Percentiles rank a stretch among this genome's conserved stretches.
Evolutionary conservation across 2,888 invertebrate species (phyloP).

Genomic region (Orchesella flavescens): DNA sequence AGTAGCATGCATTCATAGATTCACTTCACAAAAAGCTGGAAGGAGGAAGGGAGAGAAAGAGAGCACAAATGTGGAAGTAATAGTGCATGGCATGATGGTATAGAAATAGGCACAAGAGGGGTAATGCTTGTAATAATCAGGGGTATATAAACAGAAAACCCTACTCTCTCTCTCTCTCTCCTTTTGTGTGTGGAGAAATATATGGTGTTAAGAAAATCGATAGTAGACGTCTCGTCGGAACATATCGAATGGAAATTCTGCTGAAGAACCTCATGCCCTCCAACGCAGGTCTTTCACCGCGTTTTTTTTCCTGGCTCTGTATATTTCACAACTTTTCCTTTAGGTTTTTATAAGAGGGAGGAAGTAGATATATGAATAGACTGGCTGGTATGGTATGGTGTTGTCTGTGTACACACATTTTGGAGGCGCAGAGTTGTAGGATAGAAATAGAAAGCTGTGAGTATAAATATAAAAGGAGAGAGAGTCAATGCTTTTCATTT

Average conservation of each 20-base stretch:
- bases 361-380: background rate
- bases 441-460: too few species aligned
- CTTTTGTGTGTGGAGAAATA: constrained; percentile 23
- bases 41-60: constrained; percentile 16
- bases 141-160: too few species aligned
- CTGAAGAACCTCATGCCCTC: constrained; percentile 44
- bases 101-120: too few species aligned
- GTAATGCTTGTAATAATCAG: too few species aligned
- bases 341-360: background rate
- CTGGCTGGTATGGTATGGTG: background rate
- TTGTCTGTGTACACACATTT: background rate
- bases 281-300: constrained; percentile 64
- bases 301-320: constrained; percentile 1
- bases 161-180: too few species aligned
- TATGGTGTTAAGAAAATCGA: constrained; percentile 56
- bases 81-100: background rate
- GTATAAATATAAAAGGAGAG: too few species aligned
- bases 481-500: too few species aligned
- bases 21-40: background rate
- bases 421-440: background rate
- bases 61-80: background rate
- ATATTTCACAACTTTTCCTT: background rate
- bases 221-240: constrained; percentile 68
- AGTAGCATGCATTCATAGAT: background rate
- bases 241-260: constrained; percentile 65